phyloP scores from a whole-genome alignment of 2,888 invertebrate species.

The Eubasilissa splendida region DNA sequence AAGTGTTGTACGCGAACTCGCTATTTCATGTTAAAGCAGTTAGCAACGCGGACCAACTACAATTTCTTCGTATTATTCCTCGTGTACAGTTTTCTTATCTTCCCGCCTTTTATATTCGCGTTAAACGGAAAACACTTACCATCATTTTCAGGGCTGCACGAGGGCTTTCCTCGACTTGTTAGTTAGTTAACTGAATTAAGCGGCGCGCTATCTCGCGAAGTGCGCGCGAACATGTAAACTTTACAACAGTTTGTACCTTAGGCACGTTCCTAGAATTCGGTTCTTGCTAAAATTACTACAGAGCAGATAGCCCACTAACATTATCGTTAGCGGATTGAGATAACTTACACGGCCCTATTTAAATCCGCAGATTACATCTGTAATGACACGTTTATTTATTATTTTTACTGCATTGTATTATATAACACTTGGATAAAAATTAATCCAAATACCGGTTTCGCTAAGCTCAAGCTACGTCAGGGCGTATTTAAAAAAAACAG shows the following conservation, averaged over 20 bases:
- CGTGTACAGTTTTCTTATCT: background rate
- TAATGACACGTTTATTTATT: background rate
- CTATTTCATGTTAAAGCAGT: no score
- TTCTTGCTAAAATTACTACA: conserved; percentile 7
- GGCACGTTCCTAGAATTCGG: conserved; percentile 19
- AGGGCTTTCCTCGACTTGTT: conserved; percentile 5
- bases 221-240: conserved; percentile 26
- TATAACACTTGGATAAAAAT: no score
- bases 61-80: no score
- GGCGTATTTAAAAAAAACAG: no score
- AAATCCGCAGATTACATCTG: conserved; percentile 12
- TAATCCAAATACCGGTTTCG: no score
- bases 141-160: background rate
- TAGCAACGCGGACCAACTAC: no score
- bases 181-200: conserved; percentile 26
- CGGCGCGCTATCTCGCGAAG: conserved; percentile 9
- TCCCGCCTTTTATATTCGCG: background rate
- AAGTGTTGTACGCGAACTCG: no score
- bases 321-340: conserved; percentile 20
- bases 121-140: background rate
- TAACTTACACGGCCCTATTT: background rate
- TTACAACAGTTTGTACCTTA: conserved; percentile 10
- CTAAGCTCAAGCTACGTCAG: no score
- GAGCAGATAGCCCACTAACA: conserved; percentile 15
- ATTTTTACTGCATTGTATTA: background rate